These are phyloP conservation scores for Teleogryllus oceanicus DNA, from an alignment of 2,888 invertebrate genomes.

Conservation along the genomic window DNA sequence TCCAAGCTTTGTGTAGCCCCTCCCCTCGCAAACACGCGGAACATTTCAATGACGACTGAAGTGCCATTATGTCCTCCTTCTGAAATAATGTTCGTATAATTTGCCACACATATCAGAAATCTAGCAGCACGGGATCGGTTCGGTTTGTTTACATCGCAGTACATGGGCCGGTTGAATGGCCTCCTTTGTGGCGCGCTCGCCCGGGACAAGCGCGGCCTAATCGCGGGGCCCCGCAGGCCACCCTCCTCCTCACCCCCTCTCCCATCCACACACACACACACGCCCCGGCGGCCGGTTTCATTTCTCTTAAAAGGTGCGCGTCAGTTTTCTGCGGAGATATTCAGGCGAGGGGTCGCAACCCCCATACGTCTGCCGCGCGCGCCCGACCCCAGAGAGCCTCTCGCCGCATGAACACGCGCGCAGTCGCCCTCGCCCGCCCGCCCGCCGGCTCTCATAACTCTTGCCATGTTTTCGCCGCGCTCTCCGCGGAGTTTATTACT, in stretches of 20 bases:
- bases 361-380: not conserved
- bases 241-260: too few species aligned
- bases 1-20: too few species aligned
- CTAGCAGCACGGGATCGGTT: not conserved
- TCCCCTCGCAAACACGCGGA: too few species aligned
- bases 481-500: not conserved
- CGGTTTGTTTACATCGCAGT: not conserved
- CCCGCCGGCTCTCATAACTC: not conserved
- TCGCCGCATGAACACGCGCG: too few species aligned
- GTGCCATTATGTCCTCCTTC: too few species aligned
- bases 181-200: not conserved
- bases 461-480: not conserved
- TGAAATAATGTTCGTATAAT: too few species aligned
- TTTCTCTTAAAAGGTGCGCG: constrained; percentile 2
- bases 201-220: not conserved
- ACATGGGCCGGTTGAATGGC: not conserved
- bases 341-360: not conserved
- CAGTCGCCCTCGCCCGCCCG: too few species aligned
- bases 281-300: not conserved
- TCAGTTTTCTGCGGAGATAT: too few species aligned
- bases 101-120: too few species aligned
- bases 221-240: too few species aligned
- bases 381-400: not conserved
- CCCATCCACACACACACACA: too few species aligned
- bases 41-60: too few species aligned